These are phyloP conservation scores for Rhineura floridana DNA, from an alignment of 2,113 vertebrate genomes.

Conservation along the genomic window DNA sequence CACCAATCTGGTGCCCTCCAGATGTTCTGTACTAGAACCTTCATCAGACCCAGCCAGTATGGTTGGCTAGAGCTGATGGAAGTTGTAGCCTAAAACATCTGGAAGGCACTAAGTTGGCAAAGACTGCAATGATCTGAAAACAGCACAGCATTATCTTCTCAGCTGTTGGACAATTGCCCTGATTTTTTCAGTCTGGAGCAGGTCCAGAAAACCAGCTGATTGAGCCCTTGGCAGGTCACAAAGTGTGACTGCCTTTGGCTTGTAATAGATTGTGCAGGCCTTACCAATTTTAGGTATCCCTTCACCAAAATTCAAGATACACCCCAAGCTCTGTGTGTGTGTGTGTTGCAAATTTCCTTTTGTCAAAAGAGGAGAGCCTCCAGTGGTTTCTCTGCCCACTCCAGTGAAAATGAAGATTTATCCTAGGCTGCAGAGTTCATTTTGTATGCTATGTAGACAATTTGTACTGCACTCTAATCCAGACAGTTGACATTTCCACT, in stretches of 20 bases:
- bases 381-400: conserved; percentile 42
- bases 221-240: rapidly evolving
- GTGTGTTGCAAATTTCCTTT: no score
- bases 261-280: conserved; percentile 25
- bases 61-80: no score
- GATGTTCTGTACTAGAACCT: no score
- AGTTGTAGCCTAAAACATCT: no score
- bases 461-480: conserved; percentile 48
- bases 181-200: not conserved
- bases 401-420: conserved; percentile 60
- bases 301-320: conserved; percentile 32
- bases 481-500: not conserved
- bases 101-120: no score
- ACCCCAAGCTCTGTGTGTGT: no score
- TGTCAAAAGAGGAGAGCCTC: not conserved
- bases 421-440: conserved; percentile 45
- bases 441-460: conserved; percentile 51
- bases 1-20: no score
- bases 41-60: no score
- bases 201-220: not conserved
- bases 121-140: no score
- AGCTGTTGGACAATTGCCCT: no score
- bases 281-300: conserved; percentile 41
- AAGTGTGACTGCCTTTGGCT: conserved; percentile 39
- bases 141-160: no score